Evolutionary conservation across 2,888 invertebrate genomes (phyloP), one percentile per base, ranked within the genome.

Genomic region (Drosophila algonquin): DNA sequence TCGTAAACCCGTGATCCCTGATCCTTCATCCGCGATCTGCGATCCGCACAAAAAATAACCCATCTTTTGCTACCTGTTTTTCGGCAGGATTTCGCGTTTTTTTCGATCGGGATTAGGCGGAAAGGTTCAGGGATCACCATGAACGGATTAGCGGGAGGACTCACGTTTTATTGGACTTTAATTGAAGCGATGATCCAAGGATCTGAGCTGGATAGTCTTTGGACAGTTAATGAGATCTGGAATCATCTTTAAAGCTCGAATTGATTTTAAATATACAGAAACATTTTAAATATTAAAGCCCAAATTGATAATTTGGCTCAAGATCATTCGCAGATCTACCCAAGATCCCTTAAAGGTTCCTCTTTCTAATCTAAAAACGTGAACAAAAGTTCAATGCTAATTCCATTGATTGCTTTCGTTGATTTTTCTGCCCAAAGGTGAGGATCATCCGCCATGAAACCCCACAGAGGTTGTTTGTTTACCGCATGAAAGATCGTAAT

Each of bases 1-100:
- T 46, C 75, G 75, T 78, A 56, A 73, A 70, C 51, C 35, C 14
- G 40, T 14, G 40, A 40, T 40, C 40, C 40, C 30, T 7, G 44
- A 24, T n/a, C n/a, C 24, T 24, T 5, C 4, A 24, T 24, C 40
- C 40, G 56, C 1, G 44, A 44, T n/a, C n/a, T 27, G 40, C 46
- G 21, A 27, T 27, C 27, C 24, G 18, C 45, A 62, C 63, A 67
- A 52, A 57, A 67, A 67, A 63, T 46, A 14, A 24, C 21, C 32
- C 14, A 50, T n/a, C 12, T 2, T 3, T 18, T 18, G 32, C 67
- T 67, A 67, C 68, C 67, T 67, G 65, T 27, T 27, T 12, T n/a
- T 9, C 27, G 14, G 3, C 1, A 40, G 50, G 50, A 35, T 27
- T 67, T 30, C 21, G 12, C 53, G 67, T 65, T 65, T 65, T 65